Conservation (phyloP, 1,140 invertebrate genomes). For the Caerostris darwini region DNA sequence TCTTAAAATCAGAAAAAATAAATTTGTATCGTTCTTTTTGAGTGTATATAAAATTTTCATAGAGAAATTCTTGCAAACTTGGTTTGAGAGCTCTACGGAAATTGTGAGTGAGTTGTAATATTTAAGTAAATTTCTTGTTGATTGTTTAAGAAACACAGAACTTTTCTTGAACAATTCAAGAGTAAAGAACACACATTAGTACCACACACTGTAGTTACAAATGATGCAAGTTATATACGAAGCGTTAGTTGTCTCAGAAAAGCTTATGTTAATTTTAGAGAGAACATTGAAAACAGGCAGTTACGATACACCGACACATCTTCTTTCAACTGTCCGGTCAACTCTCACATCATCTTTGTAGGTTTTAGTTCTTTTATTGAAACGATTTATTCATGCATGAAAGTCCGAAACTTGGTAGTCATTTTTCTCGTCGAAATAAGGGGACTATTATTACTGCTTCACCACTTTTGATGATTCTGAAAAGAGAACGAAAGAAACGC, state of each 20-base stretch:
- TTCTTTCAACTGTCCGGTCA: not conserved
- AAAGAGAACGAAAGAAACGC: not conserved
- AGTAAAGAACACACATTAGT: conserved; percentile 49
- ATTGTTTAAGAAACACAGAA: not conserved
- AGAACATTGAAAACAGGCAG: conserved; percentile 64
- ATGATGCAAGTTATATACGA: conserved; percentile 68
- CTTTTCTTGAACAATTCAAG: not conserved
- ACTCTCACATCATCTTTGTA: conserved; percentile 9
- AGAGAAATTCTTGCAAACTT: not conserved
- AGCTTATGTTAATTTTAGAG: conserved; percentile 66
- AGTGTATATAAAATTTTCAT: not conserved
- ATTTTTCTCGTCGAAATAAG: not conserved
- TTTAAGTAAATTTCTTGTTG: not conserved
- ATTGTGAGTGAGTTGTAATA: not conserved
- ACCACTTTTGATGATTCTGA: not conserved
- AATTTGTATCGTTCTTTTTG: not conserved
- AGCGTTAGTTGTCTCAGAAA: conserved; percentile 73
- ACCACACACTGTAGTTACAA: conserved; percentile 62
- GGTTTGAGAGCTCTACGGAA: not conserved
- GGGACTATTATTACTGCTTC: too few relatives aligned
- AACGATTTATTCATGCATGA: not conserved
- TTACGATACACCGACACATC: conserved; percentile 59
- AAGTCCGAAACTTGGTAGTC: too few relatives aligned
- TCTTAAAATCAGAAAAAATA: not conserved
- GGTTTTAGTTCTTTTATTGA: not conserved